phyloP scores from a whole-genome alignment of 92 coral and sea anemone species.

The Blastomussa wellsi region DNA sequence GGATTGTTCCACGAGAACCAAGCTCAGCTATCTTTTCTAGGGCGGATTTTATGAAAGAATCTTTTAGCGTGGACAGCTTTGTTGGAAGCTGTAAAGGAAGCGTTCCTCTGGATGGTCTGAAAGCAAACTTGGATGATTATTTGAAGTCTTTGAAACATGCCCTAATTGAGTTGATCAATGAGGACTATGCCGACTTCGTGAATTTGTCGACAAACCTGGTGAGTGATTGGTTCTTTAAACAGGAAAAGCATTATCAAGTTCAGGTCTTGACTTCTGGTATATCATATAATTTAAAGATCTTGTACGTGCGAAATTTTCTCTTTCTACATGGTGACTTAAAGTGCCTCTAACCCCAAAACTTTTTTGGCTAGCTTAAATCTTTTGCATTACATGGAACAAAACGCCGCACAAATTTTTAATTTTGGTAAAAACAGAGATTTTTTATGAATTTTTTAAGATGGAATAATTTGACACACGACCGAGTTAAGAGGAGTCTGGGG shows the following conservation, averaged over 20 bases:
- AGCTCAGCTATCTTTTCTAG: slow-evolving; percentile 80
- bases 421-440: too few relatives aligned
- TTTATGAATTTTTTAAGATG: too few relatives aligned
- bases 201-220: slow-evolving; percentile 96
- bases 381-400: too few relatives aligned
- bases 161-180: slow-evolving; percentile 93
- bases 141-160: slow-evolving; percentile 91
- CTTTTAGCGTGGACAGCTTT: slow-evolving; percentile 88
- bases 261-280: not conserved
- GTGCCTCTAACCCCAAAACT: too few relatives aligned
- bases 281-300: not conserved
- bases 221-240: slow-evolving; percentile 17
- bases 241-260: not conserved
- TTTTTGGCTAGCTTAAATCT: too few relatives aligned
- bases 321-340: too few relatives aligned
- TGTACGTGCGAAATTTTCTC: too few relatives aligned
- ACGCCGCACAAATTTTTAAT: too few relatives aligned
- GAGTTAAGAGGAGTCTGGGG: too few relatives aligned
- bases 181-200: slow-evolving; percentile 99
- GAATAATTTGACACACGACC: too few relatives aligned
- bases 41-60: slow-evolving; percentile 83
- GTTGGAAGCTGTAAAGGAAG: slow-evolving; percentile 84
- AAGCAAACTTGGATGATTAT: slow-evolving; percentile 90
- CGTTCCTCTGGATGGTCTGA: slow-evolving; percentile 82
- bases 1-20: slow-evolving; percentile 82